These are phyloP conservation scores for Polyommatus iphigenia DNA, from an alignment of 2,888 invertebrate species.

Conservation along the genomic window DNA sequence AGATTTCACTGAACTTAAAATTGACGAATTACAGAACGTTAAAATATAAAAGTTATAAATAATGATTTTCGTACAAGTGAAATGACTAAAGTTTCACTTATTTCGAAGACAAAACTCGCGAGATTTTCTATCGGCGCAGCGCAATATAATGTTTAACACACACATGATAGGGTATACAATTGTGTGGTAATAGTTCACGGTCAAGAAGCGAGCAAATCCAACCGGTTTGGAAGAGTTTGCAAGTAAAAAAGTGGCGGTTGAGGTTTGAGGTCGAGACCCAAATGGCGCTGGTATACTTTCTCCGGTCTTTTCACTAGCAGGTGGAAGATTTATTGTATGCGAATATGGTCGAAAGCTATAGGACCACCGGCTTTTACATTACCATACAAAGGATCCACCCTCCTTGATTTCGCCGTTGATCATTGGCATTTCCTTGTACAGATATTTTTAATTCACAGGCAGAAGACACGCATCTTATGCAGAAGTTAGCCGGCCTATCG, in stretches of 20 bases:
- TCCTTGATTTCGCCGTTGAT: neutral
- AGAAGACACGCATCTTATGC: too few relatives aligned
- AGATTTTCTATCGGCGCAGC: neutral
- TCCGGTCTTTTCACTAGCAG: slow-evolving; percentile 67
- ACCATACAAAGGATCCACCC: slow-evolving; percentile 14
- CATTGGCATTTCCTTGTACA: neutral
- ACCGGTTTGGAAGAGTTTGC: slow-evolving; percentile 52
- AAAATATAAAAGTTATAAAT: slow-evolving; percentile 17
- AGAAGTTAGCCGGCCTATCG: too few relatives aligned
- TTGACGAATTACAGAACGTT: neutral
- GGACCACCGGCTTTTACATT: neutral
- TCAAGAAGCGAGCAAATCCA: slow-evolving; percentile 39
- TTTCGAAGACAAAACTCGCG: slow-evolving; percentile 24
- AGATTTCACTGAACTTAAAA: neutral
- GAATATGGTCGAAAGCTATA: slow-evolving; percentile 26
- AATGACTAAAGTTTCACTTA: slow-evolving; percentile 29
- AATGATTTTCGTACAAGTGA: slow-evolving; percentile 15
- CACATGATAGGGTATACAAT: slow-evolving; percentile 28
- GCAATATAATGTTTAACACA: neutral
- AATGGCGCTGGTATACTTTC: slow-evolving; percentile 78
- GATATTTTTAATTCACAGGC: neutral
- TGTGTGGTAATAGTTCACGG: slow-evolving; percentile 38
- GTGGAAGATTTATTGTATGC: slow-evolving; percentile 50
- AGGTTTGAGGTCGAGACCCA: slow-evolving; percentile 76
- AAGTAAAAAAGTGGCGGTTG: slow-evolving; percentile 63